Conservation (phyloP, 2,797 vertebrate species). For the Centroberyx gerrardi region DNA sequence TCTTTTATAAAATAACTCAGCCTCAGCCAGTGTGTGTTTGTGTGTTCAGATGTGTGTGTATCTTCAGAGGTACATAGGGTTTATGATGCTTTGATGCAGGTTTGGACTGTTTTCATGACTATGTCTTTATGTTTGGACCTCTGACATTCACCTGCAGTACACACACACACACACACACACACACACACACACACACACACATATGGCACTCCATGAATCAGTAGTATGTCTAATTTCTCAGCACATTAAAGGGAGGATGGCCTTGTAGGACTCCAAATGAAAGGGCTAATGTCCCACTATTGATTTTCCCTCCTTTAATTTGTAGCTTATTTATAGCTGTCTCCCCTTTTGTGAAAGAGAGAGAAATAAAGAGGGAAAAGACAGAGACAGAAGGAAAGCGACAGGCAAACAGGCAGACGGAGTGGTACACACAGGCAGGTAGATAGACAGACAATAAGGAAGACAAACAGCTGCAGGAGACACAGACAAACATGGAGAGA, state of each 20-base stretch:
- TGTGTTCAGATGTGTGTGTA: background rate
- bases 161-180: slow-evolving; percentile 13
- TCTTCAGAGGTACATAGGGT: slow-evolving; percentile 23
- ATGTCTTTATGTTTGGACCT: slow-evolving; percentile 34
- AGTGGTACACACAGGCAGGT: slow-evolving; percentile 46
- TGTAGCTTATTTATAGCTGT: slow-evolving; percentile 82
- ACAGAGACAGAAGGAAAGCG: slow-evolving; percentile 29
- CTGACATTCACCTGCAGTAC: slow-evolving; percentile 14
- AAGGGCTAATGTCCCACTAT: slow-evolving; percentile 82
- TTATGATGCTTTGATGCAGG: slow-evolving; percentile 50
- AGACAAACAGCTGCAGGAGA: slow-evolving; percentile 61
- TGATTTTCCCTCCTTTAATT: slow-evolving; percentile 83
- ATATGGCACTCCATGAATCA: slow-evolving; percentile 73
- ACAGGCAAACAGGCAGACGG: slow-evolving; percentile 47
- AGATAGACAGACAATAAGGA: slow-evolving; percentile 51
- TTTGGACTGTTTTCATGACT: slow-evolving; percentile 42
- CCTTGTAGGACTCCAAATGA: slow-evolving; percentile 80
- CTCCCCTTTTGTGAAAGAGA: slow-evolving; percentile 36
- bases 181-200: slow-evolving; percentile 15
- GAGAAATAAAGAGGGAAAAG: slow-evolving; percentile 28
- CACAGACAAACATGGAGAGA: slow-evolving; percentile 46
- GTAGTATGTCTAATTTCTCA: slow-evolving; percentile 78
- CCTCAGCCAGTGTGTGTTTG: slow-evolving; percentile 10
- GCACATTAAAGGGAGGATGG: slow-evolving; percentile 74
- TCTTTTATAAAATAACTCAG: slow-evolving; percentile 59